Evolutionary conservation across 2,113 vertebrate species (phyloP).

Genomic region (Chionomys nivalis): DNA sequence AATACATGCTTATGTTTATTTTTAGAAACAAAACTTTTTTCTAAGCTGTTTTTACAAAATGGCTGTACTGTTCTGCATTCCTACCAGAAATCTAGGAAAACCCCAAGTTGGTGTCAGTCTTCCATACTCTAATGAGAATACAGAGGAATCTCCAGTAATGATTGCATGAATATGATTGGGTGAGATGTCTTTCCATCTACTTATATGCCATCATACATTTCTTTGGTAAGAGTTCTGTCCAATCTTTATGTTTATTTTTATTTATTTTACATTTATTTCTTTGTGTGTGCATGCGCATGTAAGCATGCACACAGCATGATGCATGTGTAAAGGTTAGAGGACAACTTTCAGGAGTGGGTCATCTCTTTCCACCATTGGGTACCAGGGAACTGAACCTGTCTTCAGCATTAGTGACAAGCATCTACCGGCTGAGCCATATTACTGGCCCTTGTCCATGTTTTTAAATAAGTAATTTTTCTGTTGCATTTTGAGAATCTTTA

Average conservation of each 20-base stretch:
- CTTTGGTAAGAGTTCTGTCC: not conserved
- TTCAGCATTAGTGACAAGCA: not conserved
- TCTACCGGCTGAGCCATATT: not conserved
- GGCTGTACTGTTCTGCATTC: not conserved
- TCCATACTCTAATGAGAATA: not conserved
- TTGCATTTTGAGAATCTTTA: conserved; percentile 51
- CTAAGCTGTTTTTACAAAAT: not conserved
- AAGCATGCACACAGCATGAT: not conserved
- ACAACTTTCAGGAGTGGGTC: not conserved
- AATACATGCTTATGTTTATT: conserved; percentile 30
- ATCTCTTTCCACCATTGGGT: not conserved
- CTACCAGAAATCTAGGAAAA: not conserved
- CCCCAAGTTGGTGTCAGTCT: not conserved
- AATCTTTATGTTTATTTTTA: not conserved
- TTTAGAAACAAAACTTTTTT: not conserved
- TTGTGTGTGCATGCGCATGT: not conserved
- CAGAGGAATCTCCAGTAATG: not conserved
- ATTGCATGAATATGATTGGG: not conserved
- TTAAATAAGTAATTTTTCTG: not conserved
- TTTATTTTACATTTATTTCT: not conserved
- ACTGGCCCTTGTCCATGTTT: not conserved
- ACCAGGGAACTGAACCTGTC: not conserved
- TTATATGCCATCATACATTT: not conserved
- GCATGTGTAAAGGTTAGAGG: not conserved
- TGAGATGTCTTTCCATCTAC: conserved; percentile 11